A percentile compares a stretch with the other conserved stretches of the same genome.
Conservation (phyloP, 2,888 invertebrate species). For the Pristionchus mayeri region DNA sequence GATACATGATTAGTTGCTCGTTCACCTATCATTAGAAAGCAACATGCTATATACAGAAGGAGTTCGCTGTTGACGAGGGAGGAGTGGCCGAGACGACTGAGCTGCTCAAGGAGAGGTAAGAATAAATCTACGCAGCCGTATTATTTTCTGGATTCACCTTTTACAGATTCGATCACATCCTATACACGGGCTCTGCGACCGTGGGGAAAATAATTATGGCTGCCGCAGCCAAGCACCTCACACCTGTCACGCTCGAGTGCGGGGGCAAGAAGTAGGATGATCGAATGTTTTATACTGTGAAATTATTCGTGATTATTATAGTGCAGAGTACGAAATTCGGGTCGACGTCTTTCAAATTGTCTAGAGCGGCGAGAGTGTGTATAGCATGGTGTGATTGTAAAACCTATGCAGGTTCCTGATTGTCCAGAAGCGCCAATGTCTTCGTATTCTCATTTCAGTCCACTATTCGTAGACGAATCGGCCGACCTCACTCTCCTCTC, state of each 20-base stretch:
- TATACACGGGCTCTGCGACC: conserved; percentile 87
- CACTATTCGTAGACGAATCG: conserved; percentile 87
- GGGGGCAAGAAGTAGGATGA: conserved; percentile 84
- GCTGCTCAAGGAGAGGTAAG: conserved; percentile 84
- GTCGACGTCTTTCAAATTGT: too few species aligned
- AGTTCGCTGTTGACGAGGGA: conserved; percentile 86
- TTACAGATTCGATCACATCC: conserved; percentile 90
- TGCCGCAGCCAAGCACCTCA: conserved; percentile 90
- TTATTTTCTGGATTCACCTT: too few species aligned
- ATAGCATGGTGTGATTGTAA: too few species aligned
- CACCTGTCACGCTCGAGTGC: conserved; percentile 92
- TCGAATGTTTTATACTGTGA: too few species aligned
- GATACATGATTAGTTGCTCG: too few species aligned
- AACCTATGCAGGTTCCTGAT: too few species aligned
- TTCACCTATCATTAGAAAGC: too few species aligned
- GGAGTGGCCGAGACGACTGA: conserved; percentile 89
- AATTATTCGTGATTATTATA: too few species aligned
- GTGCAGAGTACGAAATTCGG: too few species aligned
- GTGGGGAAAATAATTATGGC: conserved; percentile 90
- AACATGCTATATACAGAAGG: conserved; percentile 85
- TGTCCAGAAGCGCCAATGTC: too few species aligned
- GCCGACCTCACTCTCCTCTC: conserved; percentile 85
- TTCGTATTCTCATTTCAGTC: conserved; percentile 82
- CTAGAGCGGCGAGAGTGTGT: too few species aligned
- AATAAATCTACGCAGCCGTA: too few species aligned